Conservation (phyloP, 2,797 vertebrate genomes). For the Onychomys leucogaster region DNA sequence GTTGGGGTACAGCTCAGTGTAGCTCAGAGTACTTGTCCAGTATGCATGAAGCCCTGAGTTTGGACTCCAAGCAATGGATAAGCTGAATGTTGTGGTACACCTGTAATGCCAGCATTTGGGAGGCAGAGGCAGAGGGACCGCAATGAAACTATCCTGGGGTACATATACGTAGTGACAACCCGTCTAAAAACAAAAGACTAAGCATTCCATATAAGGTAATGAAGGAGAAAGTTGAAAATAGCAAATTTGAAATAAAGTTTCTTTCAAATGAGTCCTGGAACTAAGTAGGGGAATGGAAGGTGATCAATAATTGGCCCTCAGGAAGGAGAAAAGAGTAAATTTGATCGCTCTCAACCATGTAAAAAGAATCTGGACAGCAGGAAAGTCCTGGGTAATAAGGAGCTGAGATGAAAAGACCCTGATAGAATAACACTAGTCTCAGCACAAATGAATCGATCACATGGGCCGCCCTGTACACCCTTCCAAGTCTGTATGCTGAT, state of each 20-base stretch:
- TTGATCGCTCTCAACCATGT: not conserved
- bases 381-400: not conserved
- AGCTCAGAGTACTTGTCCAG: not conserved
- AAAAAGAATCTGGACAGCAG: not conserved
- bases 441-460: not conserved
- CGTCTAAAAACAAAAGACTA: not conserved
- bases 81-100: not conserved
- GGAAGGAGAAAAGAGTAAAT: not conserved
- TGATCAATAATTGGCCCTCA: not conserved
- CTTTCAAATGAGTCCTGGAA: not conserved
- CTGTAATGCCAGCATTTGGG: not conserved
- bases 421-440: not conserved
- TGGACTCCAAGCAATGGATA: not conserved
- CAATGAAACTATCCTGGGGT: not conserved
- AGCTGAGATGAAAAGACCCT: not conserved
- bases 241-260: not conserved
- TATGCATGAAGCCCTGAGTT: not conserved
- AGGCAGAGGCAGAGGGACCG: not conserved
- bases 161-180: not conserved
- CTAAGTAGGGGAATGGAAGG: not conserved
- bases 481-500: not conserved
- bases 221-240: not conserved
- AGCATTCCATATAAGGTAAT: not conserved
- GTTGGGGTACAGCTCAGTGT: not conserved
- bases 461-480: not conserved